phyloP scores from a whole-genome alignment of 2,797 vertebrate species.

The Fundulus diaphanus region DNA sequence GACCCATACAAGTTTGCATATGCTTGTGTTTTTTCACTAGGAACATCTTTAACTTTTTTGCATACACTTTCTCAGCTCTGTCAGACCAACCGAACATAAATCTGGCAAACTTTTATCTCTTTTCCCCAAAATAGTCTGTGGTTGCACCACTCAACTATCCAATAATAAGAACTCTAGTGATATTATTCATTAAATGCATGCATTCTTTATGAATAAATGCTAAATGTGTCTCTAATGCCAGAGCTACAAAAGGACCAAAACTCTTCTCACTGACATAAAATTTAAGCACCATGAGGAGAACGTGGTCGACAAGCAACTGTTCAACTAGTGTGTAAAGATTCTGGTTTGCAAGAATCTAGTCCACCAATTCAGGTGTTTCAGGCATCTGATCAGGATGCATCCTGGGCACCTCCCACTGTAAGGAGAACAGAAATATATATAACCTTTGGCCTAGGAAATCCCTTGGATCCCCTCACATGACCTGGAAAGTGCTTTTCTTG shows the following conservation, averaged over 20 bases:
- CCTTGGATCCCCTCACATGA: too few relatives aligned
- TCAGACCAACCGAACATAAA: not conserved
- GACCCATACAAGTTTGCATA: not conserved
- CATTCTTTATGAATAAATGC: not conserved
- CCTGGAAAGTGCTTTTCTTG: too few relatives aligned
- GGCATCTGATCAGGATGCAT: not conserved
- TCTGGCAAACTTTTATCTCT: not conserved
- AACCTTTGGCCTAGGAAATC: not conserved
- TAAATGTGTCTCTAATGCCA: not conserved
- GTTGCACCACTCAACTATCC: not conserved
- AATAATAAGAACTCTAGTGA: not conserved
- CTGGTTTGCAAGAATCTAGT: not conserved
- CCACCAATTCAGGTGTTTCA: not conserved
- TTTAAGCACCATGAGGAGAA: not conserved
- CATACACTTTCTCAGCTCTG: not conserved
- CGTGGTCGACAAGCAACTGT: not conserved
- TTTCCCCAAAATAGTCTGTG: not conserved
- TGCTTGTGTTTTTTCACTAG: not conserved
- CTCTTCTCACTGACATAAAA: not conserved
- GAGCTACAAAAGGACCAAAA: not conserved
- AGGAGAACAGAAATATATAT: not conserved
- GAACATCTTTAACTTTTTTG: not conserved
- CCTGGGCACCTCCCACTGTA: not conserved
- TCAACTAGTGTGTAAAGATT: not conserved
- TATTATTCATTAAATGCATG: not conserved